Evolutionary conservation across 2,113 vertebrate species (phyloP), one percentile per base, ranked within the genome.

Genomic region (Alectura lathami): DNA sequence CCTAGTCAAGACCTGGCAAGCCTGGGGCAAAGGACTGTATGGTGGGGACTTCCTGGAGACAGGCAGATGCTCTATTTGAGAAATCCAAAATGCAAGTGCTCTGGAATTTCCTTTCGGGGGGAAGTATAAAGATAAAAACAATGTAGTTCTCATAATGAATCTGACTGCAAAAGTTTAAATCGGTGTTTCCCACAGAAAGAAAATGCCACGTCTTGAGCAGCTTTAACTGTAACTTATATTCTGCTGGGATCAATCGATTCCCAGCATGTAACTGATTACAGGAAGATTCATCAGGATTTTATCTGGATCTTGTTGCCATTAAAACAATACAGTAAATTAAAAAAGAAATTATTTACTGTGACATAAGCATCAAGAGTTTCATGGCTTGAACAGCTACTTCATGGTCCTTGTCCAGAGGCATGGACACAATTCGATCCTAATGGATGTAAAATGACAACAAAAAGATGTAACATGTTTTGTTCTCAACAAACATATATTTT

Each of bases 371-470:
- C 95, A 99, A 97, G 73, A 99, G 98, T 96, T 98, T 99, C 98
- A 99, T 97, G 88, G 98, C 98, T 98, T 99, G 99, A 78, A 99
- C 98, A 34, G 98, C 98, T 94, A 99, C 99, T 95, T 99, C 99
- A 81, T 98, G 98, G 97, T 99, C 99, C 96, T 98, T 99, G 96
- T 99, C 99, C 97, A 99, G 97, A 74, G 98, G 98, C 99, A 99
- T 99, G 90, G 99, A 99, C 89, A 99, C 96, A 96, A 99, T 98
- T 94, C 99, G 98, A 73, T 98, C 98, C 99, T 99, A 96, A 86
- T 91, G 93, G 66, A 94, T 95, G 89, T 87, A 88, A 96, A 97
- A 96, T 90, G 91, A 96, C 76, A 96, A 97, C 53, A 95, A 91
- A 56, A 92, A 97, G 88, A 96, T 96, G 72, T 94, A 94, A 96